Percentiles rank a stretch among this genome's conserved stretches.
phyloP scores from a whole-genome alignment of 64 coral and sea anemone genomes.

The Orbicella faveolata region DNA sequence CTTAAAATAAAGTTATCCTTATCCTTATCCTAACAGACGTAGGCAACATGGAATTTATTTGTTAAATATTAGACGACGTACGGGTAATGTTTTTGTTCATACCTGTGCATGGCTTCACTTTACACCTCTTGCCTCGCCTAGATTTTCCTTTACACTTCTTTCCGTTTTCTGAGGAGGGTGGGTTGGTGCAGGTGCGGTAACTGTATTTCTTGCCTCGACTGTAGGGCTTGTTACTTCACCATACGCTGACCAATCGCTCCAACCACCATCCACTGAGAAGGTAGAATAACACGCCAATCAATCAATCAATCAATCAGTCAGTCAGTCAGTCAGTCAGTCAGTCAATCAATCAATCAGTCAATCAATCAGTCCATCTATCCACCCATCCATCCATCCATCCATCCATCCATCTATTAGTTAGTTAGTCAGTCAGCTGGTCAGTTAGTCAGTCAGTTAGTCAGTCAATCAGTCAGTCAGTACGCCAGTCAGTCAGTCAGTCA shows the following conservation, averaged over 20 bases:
- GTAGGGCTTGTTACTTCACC: neutral
- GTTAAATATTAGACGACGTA: no score
- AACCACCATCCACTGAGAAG: conserved; percentile 24
- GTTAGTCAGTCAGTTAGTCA: no score
- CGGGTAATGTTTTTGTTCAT: neutral
- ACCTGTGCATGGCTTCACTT: neutral
- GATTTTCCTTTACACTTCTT: conserved; percentile 1
- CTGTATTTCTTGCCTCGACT: neutral
- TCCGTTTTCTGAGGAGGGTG: neutral
- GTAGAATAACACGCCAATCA: neutral
- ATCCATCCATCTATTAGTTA: neutral
- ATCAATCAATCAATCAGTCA: neutral
- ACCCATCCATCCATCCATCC: neutral
- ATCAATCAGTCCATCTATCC: neutral
- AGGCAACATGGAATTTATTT: no score
- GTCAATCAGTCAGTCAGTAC: no score
- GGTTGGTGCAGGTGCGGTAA: conserved; percentile 24
- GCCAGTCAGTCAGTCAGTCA: no score
- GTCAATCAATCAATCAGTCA: neutral
- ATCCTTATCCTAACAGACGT: no score
- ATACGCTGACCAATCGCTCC: neutral
- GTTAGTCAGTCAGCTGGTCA: neutral
- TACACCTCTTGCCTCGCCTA: neutral
- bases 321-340: neutral
- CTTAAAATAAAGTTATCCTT: no score